Evolutionary conservation across 2,888 invertebrate genomes (phyloP).

Genomic region (Eurytoma adleriae): DNA sequence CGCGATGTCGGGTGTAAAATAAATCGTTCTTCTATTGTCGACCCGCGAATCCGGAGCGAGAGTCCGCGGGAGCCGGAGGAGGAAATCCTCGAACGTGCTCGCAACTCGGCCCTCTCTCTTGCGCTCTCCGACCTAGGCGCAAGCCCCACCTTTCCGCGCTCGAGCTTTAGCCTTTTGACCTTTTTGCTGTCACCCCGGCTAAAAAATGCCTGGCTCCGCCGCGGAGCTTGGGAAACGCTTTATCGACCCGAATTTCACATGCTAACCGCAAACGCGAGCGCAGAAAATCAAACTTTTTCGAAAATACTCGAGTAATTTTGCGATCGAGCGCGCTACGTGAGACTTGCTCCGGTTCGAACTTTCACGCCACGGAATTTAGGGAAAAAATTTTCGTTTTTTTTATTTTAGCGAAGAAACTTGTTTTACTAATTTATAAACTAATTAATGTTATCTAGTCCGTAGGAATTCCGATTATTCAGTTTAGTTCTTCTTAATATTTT

Average conservation of each 20-base stretch:
- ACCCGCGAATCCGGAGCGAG: conserved; percentile 28
- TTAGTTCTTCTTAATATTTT: no score
- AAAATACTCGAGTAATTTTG: not conserved
- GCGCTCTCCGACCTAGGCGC: not conserved
- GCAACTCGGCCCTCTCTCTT: not conserved
- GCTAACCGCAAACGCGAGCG: conserved; percentile 14
- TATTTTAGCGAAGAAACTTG: no score
- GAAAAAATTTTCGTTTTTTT: no score
- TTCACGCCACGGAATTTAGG: no score
- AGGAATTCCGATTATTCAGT: no score
- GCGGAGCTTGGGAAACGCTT: conserved; percentile 15
- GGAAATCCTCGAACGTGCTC: conserved; percentile 43
- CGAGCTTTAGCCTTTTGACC: conserved; percentile 29
- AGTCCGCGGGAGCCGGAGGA: conserved; percentile 13
- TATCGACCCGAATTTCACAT: conserved; percentile 35
- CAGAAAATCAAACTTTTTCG: conserved; percentile 1
- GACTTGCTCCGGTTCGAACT: no score
- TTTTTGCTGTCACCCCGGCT: conserved; percentile 38
- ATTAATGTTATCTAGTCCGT: no score
- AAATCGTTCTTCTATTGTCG: conserved; percentile 58
- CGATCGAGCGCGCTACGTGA: no score
- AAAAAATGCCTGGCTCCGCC: conserved; percentile 13
- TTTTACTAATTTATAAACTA: no score
- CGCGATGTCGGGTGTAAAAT: conserved; percentile 57
- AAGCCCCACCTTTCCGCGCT: not conserved